These are phyloP conservation scores for Bombus confusus DNA, from an alignment of 1,140 invertebrate species.

Conservation along the genomic window DNA sequence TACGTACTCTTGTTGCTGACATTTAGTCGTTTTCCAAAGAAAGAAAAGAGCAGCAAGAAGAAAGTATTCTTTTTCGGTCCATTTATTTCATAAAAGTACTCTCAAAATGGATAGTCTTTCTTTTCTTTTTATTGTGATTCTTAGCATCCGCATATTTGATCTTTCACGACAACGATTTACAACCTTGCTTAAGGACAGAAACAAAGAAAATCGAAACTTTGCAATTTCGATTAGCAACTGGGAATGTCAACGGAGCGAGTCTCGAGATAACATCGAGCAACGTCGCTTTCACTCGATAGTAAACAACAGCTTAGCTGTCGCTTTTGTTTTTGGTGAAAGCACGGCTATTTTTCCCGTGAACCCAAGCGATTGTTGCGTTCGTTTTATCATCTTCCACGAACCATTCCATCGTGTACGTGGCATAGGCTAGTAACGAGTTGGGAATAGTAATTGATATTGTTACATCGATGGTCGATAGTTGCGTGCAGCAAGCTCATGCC, in stretches of 20 bases:
- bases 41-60: too few relatives aligned
- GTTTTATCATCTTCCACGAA: not conserved
- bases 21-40: too few relatives aligned
- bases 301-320: not conserved
- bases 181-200: too few relatives aligned
- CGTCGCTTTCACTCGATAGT: slow-evolving; percentile 19
- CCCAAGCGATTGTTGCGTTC: not conserved
- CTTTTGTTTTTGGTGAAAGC: slow-evolving; percentile 40
- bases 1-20: too few relatives aligned
- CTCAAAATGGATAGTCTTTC: too few relatives aligned
- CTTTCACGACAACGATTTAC: too few relatives aligned
- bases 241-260: not conserved
- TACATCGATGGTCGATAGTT: not conserved
- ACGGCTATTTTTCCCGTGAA: not conserved
- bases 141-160: too few relatives aligned
- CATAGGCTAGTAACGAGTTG: not conserved
- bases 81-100: too few relatives aligned
- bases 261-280: not conserved
- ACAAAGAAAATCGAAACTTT: not conserved
- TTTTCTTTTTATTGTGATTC: too few relatives aligned
- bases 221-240: not conserved
- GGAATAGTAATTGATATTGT: slow-evolving; percentile 21
- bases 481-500: not conserved
- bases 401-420: not conserved
- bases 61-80: too few relatives aligned